Conservation (phyloP, 2,113 vertebrate genomes). For the Tonatia bakeri region DNA sequence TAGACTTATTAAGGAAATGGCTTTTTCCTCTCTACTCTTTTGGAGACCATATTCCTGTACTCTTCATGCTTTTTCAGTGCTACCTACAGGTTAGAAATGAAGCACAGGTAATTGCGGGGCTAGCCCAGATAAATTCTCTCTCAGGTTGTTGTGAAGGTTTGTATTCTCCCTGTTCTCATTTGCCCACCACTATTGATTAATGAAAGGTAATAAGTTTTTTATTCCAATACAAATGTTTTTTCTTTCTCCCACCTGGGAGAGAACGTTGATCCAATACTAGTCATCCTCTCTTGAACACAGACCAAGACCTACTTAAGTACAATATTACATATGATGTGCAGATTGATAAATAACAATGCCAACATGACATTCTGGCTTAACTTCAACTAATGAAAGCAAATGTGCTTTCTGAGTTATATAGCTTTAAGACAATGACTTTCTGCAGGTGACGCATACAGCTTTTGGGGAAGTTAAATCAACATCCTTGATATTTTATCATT, state of each 20-base stretch:
- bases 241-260: not conserved
- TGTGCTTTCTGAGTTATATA: not conserved
- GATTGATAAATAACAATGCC: not conserved
- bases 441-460: not conserved
- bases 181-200: not conserved
- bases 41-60: not conserved
- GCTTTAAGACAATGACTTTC: not conserved
- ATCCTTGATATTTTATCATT: not conserved
- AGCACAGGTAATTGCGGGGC: not conserved
- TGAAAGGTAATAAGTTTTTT: not conserved
- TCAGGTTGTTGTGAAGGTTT: not conserved
- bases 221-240: not conserved
- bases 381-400: not conserved
- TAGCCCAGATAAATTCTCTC: not conserved
- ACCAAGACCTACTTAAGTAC: not conserved
- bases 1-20: not conserved
- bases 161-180: not conserved
- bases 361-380: not conserved
- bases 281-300: not conserved
- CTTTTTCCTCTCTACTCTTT: not conserved
- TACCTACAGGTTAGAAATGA: not conserved
- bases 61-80: not conserved
- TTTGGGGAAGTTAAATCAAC: not conserved
- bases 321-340: not conserved
- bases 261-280: not conserved